phyloP scores from a whole-genome alignment of 1,140 invertebrate species.

The Pteromalus puparum region DNA sequence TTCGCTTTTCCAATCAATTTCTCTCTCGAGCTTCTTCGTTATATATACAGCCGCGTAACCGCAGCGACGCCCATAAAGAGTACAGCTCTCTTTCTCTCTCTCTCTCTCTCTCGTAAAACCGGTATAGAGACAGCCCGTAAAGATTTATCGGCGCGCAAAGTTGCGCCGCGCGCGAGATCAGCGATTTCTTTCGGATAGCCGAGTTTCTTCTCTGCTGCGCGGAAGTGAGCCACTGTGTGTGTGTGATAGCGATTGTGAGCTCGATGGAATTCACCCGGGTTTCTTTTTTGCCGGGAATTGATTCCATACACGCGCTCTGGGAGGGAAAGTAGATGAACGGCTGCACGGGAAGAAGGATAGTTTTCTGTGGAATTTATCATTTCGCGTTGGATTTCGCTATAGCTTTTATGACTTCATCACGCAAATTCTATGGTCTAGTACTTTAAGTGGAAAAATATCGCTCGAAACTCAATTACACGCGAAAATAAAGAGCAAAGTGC shows the following conservation, averaged over 20 bases:
- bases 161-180: constrained; percentile 52
- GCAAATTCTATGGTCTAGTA: neutral
- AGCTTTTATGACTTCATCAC: no score
- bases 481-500: constrained; percentile 19
- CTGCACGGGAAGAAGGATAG: no score
- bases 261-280: no score
- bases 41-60: neutral
- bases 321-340: no score
- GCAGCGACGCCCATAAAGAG: constrained; percentile 58
- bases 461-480: neutral
- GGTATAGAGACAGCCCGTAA: constrained; percentile 57
- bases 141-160: constrained; percentile 59
- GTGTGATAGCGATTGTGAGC: no score
- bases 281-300: no score
- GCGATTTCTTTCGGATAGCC: constrained; percentile 53
- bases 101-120: constrained; percentile 57
- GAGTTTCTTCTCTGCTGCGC: constrained; percentile 13
- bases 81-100: neutral
- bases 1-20: neutral
- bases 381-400: no score
- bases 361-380: no score
- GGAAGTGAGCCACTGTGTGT: neutral
- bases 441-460: neutral
- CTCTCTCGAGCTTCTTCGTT: constrained; percentile 17
- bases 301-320: no score